These are phyloP conservation scores for Heliconius nattereri DNA, from an alignment of 1,140 invertebrate species.

Conservation along the genomic window DNA sequence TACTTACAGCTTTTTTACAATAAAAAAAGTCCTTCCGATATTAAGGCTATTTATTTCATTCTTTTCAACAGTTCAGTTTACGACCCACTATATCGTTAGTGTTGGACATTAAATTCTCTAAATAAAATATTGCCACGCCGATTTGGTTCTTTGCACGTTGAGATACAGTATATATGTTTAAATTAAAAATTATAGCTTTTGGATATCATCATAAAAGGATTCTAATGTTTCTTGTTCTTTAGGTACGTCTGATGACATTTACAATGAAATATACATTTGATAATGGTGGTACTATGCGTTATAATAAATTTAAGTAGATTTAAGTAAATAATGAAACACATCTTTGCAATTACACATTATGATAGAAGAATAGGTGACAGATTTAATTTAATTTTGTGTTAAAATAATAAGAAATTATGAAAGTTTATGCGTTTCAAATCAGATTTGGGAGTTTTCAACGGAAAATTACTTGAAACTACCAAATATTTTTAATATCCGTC, in stretches of 20 bases:
- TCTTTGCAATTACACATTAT: no score
- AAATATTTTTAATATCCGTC: no score
- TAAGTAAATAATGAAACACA: no score
- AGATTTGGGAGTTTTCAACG: no score
- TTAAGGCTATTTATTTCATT: slow-evolving; percentile 11
- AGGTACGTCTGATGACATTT: neutral
- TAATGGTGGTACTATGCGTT: neutral
- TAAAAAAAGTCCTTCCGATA: neutral
- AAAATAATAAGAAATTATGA: no score
- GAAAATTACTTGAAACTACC: no score
- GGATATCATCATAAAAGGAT: slow-evolving; percentile 17
- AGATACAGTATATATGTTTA: neutral
- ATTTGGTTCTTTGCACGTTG: neutral
- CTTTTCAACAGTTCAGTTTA: slow-evolving; percentile 14
- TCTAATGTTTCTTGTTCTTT: slow-evolving; percentile 9
- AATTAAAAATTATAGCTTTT: neutral
- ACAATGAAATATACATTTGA: neutral
- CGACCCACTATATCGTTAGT: slow-evolving; percentile 21
- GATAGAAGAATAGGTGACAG: no score
- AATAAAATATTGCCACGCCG: neutral
- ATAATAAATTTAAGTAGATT: neutral
- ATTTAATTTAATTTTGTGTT: no score
- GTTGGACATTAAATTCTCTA: slow-evolving; percentile 4
- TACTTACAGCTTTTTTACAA: neutral
- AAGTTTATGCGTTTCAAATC: no score